These are phyloP conservation scores for Malurus cyaneus DNA, from an alignment of 2,113 vertebrate species.

Conservation along the genomic window DNA sequence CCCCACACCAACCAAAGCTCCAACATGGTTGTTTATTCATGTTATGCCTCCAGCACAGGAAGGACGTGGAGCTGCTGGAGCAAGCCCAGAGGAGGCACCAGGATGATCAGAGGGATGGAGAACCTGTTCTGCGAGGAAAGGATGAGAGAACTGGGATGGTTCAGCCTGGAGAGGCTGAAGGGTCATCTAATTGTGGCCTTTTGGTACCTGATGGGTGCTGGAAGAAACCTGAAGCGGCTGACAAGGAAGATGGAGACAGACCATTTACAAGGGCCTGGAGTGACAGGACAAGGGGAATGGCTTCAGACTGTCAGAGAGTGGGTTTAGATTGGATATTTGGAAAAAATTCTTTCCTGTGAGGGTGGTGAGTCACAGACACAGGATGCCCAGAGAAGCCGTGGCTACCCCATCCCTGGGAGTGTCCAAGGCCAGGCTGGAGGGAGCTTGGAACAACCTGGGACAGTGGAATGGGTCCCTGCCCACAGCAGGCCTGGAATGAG, in stretches of 20 bases:
- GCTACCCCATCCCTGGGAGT: not conserved
- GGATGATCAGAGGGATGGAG: not conserved
- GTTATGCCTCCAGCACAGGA: not conserved
- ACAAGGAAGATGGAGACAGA: not conserved
- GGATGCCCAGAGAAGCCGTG: not conserved
- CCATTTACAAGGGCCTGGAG: not conserved
- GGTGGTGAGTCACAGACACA: not conserved
- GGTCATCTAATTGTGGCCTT: not conserved
- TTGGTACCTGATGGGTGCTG: not conserved
- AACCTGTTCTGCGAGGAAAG: not conserved
- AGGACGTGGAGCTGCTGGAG: not conserved
- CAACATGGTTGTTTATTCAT: not conserved
- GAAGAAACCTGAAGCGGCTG: not conserved
- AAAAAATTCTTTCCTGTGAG: not conserved
- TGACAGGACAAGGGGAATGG: not conserved
- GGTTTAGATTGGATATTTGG: not conserved
- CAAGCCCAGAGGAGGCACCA: rapidly evolving
- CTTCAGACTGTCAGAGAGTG: not conserved
- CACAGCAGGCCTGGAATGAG: not conserved
- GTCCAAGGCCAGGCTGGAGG: not conserved
- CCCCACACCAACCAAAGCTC: not conserved
- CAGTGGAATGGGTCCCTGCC: not conserved
- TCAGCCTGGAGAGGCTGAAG: not conserved
- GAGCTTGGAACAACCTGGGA: not conserved
- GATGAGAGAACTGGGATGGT: not conserved